Percentiles rank a stretch among this genome's conserved stretches.
phyloP scores from a whole-genome alignment of 1,140 invertebrate genomes.

The Scaptomyza montana region DNA sequence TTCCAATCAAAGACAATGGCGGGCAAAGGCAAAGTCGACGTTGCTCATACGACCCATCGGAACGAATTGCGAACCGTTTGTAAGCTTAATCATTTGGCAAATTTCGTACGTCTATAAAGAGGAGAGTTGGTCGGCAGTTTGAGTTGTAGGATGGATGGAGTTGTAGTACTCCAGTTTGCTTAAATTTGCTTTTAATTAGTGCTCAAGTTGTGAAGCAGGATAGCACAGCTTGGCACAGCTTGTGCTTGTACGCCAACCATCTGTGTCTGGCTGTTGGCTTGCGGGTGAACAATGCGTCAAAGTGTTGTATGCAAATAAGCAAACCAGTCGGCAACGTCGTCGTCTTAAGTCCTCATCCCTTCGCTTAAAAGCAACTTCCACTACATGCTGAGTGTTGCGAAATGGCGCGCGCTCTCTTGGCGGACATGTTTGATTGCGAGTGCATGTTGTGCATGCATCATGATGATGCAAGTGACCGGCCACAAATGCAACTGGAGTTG shows the following conservation, averaged over 20 bases:
- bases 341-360: not conserved
- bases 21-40: slow-evolving; percentile 18
- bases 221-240: slow-evolving; percentile 30
- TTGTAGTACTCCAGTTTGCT: slow-evolving; percentile 39
- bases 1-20: slow-evolving; percentile 37
- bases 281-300: slow-evolving; percentile 60
- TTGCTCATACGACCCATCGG: slow-evolving; percentile 30
- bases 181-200: slow-evolving; percentile 76
- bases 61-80: slow-evolving; percentile 27
- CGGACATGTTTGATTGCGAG: slow-evolving; percentile 65
- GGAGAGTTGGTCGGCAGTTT: not conserved
- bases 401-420: slow-evolving; percentile 29
- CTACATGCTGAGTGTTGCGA: slow-evolving; percentile 20
- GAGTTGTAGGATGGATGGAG: not conserved
- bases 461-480: slow-evolving; percentile 36
- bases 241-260: slow-evolving; percentile 7
- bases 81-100: slow-evolving; percentile 58
- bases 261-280: slow-evolving; percentile 28
- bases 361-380: not conserved
- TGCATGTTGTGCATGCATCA: slow-evolving; percentile 61
- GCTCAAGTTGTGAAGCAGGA: slow-evolving; percentile 27
- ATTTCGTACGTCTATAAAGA: slow-evolving; percentile 35
- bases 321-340: slow-evolving; percentile 2
- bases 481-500: slow-evolving; percentile 6
- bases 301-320: slow-evolving; percentile 68